These are phyloP conservation scores for Artibeus jamaicensis DNA, from an alignment of 2,797 vertebrate genomes.

Conservation along the genomic window DNA sequence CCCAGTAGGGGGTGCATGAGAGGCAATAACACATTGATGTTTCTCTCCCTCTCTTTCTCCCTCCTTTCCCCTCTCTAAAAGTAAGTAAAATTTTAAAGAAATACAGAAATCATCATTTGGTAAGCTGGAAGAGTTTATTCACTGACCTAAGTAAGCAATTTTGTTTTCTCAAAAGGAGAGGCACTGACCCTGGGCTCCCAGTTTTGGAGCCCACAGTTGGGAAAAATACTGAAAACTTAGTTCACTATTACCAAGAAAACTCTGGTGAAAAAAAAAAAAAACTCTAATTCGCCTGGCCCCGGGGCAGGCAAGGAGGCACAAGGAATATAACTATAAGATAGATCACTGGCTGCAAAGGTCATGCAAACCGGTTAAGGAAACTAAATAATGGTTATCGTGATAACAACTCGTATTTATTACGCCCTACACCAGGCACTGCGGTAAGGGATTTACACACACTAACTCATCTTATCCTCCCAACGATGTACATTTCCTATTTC, in stretches of 20 bases:
- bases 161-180: background rate
- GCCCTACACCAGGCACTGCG: background rate
- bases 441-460: background rate
- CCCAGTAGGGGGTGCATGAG: too few species aligned
- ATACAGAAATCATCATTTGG: too few species aligned
- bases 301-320: background rate
- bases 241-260: background rate
- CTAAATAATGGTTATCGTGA: background rate
- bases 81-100: too few species aligned
- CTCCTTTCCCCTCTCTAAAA: too few species aligned
- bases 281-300: background rate
- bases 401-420: background rate
- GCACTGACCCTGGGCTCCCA: background rate
- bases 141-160: background rate
- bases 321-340: background rate
- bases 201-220: background rate
- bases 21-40: too few species aligned
- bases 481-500: background rate
- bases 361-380: background rate
- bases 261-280: background rate
- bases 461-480: background rate
- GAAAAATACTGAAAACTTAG: background rate
- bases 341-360: background rate
- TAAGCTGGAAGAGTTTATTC: background rate
- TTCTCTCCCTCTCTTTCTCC: too few species aligned